Percentiles rank a stretch among this genome's conserved stretches.
Conservation (phyloP, 2,888 invertebrate genomes). For the Dioctria linearis region DNA sequence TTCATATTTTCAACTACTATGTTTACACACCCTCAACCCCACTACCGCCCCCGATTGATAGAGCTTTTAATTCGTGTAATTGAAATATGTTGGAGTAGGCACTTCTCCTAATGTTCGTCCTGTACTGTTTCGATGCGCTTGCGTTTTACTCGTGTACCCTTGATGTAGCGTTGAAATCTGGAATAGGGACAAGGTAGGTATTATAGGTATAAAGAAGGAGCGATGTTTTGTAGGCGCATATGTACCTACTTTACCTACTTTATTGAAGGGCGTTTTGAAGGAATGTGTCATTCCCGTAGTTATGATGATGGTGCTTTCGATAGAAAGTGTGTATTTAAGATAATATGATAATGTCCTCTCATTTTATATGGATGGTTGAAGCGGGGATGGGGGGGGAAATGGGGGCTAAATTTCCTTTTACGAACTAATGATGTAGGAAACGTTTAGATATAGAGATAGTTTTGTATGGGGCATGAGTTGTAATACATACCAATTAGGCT, state of each 20-base stretch:
- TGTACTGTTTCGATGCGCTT: conserved; percentile 51
- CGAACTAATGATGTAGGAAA: too few relatives aligned
- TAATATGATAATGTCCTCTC: too few relatives aligned
- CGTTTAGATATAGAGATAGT: too few relatives aligned
- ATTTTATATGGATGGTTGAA: too few relatives aligned
- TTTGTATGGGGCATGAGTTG: too few relatives aligned
- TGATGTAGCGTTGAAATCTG: conserved; percentile 37
- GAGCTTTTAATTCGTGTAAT: conserved; percentile 43
- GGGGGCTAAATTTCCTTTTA: too few relatives aligned
- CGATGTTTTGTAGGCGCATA: conserved; percentile 15
- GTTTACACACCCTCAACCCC: not conserved
- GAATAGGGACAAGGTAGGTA: conserved; percentile 27
- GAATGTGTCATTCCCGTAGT: not conserved
- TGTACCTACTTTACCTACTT: not conserved
- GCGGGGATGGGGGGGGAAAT: too few relatives aligned
- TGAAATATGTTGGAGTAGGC: conserved; percentile 29
- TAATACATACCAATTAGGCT: too few relatives aligned
- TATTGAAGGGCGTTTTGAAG: conserved; percentile 32
- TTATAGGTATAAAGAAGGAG: not conserved
- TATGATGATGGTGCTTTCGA: conserved; percentile 15
- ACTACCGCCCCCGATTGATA: not conserved
- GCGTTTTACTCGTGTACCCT: conserved; percentile 57
- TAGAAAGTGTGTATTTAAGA: too few relatives aligned
- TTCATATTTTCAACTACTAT: conserved; percentile 11
- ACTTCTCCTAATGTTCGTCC: not conserved